Conservation (phyloP, 1,140 invertebrate species). For the Asbolus verrucosus region DNA sequence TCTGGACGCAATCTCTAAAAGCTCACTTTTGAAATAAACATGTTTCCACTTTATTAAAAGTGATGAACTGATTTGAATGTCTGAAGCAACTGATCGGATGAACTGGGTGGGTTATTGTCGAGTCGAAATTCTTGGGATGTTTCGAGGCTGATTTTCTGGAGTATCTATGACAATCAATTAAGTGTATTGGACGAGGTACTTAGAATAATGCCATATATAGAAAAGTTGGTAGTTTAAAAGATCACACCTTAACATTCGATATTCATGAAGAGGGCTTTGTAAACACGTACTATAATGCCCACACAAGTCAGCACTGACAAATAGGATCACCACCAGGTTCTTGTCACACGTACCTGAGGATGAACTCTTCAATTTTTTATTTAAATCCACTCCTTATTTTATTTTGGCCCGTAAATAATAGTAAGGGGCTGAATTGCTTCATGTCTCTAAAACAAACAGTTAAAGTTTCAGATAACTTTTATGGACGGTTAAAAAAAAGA, state of each 20-base stretch:
- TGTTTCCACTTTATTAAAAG: constrained; percentile 11
- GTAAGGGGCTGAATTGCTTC: too few relatives aligned
- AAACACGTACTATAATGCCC: constrained; percentile 47
- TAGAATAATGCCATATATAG: constrained; percentile 44
- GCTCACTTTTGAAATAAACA: constrained; percentile 1
- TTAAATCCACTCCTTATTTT: background rate
- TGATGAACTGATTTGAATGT: constrained; percentile 4
- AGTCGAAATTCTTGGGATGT: background rate
- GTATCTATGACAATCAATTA: constrained; percentile 40
- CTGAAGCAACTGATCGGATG: constrained; percentile 1
- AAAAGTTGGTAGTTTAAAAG: constrained; percentile 42
- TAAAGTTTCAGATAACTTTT: constrained; percentile 26
- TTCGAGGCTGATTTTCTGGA: background rate
- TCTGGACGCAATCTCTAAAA: background rate
- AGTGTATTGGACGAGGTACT: constrained; percentile 20
- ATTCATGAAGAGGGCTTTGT: constrained; percentile 46
- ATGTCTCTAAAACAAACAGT: too few relatives aligned
- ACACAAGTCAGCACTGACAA: constrained; percentile 47
- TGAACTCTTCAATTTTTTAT: constrained; percentile 32
- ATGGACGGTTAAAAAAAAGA: constrained; percentile 16
- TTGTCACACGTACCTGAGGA: constrained; percentile 30
- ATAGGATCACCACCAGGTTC: constrained; percentile 47
- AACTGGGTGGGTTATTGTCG: constrained; percentile 6
- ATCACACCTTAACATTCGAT: constrained; percentile 49
- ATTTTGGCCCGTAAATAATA: too few relatives aligned